Conservation (phyloP, 2,113 vertebrate genomes). For the Tor tambroides region DNA sequence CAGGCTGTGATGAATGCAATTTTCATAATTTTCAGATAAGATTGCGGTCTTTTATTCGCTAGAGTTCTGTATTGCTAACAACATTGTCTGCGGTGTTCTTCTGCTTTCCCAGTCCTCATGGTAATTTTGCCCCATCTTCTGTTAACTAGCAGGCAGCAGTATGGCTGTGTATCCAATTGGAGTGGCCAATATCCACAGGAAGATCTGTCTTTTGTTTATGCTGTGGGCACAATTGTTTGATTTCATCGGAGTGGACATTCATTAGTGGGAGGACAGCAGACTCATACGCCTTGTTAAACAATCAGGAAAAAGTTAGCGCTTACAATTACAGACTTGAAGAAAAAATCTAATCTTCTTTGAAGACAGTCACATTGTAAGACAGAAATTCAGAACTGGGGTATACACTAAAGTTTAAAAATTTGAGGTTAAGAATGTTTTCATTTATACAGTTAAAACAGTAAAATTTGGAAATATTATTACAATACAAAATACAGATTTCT, state of each 20-base stretch:
- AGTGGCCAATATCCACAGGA: constrained; percentile 49
- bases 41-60: constrained; percentile 38
- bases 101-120: constrained; percentile 2
- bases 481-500: no score
- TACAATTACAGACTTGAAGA: neutral
- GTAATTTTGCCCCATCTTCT: constrained; percentile 32
- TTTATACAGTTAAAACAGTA: no score
- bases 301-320: neutral
- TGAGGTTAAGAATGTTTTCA: no score
- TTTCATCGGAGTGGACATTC: constrained; percentile 39
- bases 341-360: neutral
- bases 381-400: neutral
- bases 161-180: constrained; percentile 42
- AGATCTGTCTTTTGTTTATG: constrained; percentile 56
- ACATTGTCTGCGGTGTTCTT: constrained; percentile 3
- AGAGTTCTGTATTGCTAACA: constrained; percentile 20
- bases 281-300: neutral
- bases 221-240: constrained; percentile 48
- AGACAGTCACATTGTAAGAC: no score
- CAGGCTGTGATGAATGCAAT: constrained; percentile 50
- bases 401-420: no score
- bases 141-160: constrained; percentile 31
- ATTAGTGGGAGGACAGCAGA: neutral
- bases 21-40: constrained; percentile 49
- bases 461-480: no score